Evolutionary conservation across 2,888 invertebrate genomes (phyloP).

Genomic region (Syrista parreyssii): DNA sequence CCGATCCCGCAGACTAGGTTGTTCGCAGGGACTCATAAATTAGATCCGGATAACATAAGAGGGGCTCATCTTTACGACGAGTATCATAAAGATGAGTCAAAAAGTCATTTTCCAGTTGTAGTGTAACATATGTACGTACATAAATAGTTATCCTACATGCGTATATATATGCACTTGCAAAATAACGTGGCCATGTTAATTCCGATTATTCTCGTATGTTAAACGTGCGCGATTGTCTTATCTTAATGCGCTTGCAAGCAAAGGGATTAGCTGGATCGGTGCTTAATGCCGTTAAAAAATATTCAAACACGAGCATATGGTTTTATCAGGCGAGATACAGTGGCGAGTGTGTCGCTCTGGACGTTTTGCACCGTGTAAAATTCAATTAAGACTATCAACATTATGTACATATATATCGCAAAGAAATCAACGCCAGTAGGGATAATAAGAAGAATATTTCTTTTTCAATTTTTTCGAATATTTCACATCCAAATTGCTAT

Average conservation of each 20-base stretch:
- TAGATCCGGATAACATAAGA: neutral
- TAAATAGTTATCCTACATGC: neutral
- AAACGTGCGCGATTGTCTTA: conserved; percentile 5
- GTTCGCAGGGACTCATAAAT: neutral
- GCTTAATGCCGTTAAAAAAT: conserved; percentile 1
- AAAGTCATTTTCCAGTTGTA: neutral
- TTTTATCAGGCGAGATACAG: neutral
- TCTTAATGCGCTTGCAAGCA: conserved; percentile 14
- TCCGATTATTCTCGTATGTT: neutral
- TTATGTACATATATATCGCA: neutral
- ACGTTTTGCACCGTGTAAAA: conserved; percentile 9
- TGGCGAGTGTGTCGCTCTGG: neutral
- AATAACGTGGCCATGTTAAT: neutral
- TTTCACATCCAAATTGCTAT: neutral
- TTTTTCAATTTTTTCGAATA: neutral
- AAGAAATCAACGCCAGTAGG: neutral
- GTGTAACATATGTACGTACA: neutral
- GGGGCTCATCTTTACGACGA: neutral
- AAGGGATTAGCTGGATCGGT: conserved; percentile 10
- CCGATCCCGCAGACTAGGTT: neutral
- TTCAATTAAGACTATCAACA: neutral
- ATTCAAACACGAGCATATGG: conserved; percentile 18
- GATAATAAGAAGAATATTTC: neutral
- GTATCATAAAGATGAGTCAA: neutral
- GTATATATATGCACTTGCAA: neutral